Base-by-base conservation (phyloP, 2,888 invertebrate species). In the Autographa pulchrina region DNA sequence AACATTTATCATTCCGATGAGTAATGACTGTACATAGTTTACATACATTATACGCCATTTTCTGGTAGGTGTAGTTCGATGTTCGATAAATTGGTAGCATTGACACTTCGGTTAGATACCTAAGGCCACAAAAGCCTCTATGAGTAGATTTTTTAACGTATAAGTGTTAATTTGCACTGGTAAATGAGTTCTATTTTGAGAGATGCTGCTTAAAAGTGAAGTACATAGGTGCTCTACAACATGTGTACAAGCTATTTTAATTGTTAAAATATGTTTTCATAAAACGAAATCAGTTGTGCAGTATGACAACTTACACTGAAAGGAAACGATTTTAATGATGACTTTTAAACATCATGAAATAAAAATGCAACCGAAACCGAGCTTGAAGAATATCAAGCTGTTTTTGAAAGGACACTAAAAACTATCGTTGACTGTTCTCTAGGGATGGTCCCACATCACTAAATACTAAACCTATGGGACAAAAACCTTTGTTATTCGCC, bases 141-240 rank as follows among this genome's bases (percentile, higher is more conserved):
- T 60, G 38, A 48, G 38, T 25, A 13, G n/a, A 16, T 52, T 38
- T 68, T 64, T 69, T 73, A 61, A 56, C 41, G 48, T 41, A 20
- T 48, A 52, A 43, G 16, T 41, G 41, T 62, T 18, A 58, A 54
- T 60, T 67, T 43, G 59, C 65, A 65, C 20, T 52, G 48, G 4
- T 8, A 48, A 58, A 62, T 54, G 25, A 56, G 13, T n/a, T 48
- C n/a, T 48, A 48, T 48, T 48, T n/a, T 48, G 38, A 38, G 38
- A 38, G 38, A 48, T 14, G 14, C 48, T 48, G 48, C 48, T n/a
- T 48, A n/a, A 48, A n/a, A 48, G 8, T 48, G 3, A n/a, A n/a
- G n/a, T n/a, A 14, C 13, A 16, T 0, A 8, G 11, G 5, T n/a
- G 48, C n/a, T n/a, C 6, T 7, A 16, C 8, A 38, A 11, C 1